phyloP scores from a whole-genome alignment of 2,888 invertebrate genomes.

The Mellilla xanthometata region DNA sequence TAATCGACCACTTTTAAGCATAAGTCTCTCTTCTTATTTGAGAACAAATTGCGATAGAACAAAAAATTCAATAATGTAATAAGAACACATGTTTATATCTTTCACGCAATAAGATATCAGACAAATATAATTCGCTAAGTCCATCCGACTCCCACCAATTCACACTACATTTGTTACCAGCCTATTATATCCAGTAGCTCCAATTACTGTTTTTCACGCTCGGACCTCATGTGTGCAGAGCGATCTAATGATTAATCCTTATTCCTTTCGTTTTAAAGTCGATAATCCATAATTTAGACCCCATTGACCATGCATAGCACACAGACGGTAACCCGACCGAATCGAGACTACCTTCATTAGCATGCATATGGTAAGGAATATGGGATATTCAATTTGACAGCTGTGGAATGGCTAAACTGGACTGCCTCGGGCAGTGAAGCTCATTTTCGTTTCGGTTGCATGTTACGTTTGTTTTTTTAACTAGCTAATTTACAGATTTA shows the following conservation, averaged over 20 bases:
- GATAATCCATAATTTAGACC: slow-evolving; percentile 14
- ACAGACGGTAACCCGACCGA: slow-evolving; percentile 39
- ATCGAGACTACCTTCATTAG: slow-evolving; percentile 34
- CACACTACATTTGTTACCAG: slow-evolving; percentile 54
- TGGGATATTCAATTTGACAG: slow-evolving; percentile 39
- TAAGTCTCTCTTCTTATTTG: too few relatives aligned
- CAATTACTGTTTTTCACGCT: slow-evolving; percentile 57
- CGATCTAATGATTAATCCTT: neutral
- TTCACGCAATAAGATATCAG: too few relatives aligned
- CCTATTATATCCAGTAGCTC: slow-evolving; percentile 58
- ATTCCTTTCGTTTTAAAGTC: slow-evolving; percentile 14
- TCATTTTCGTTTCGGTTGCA: slow-evolving; percentile 29
- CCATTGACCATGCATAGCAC: slow-evolving; percentile 30
- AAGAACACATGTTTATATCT: too few relatives aligned
- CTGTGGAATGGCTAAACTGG: slow-evolving; percentile 43
- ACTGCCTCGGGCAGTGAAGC: slow-evolving; percentile 34
- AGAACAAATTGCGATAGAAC: too few relatives aligned
- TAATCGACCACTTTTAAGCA: too few relatives aligned
- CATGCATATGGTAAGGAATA: slow-evolving; percentile 24
- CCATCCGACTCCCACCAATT: slow-evolving; percentile 46
- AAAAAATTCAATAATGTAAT: too few relatives aligned
- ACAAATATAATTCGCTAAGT: slow-evolving; percentile 20
- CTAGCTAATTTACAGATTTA: slow-evolving; percentile 10
- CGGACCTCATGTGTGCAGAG: slow-evolving; percentile 28
- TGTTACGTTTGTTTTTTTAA: slow-evolving; percentile 25